phyloP scores from a whole-genome alignment of 2,888 invertebrate genomes.

The Calameuta idolon region DNA sequence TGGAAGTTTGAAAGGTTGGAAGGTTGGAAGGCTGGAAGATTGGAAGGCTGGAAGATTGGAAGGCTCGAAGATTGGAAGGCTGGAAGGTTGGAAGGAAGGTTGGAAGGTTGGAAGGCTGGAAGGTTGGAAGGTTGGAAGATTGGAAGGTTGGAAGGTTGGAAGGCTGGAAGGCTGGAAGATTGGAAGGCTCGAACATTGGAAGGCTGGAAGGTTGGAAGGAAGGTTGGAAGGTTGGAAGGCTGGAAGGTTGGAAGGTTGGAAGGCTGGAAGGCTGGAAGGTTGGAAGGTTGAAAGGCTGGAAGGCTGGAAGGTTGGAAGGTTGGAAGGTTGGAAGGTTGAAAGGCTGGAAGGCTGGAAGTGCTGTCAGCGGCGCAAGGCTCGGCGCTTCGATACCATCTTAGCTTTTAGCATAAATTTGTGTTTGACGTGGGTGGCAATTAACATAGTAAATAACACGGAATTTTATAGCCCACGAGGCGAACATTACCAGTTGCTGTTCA shows the following conservation, averaged over 20 bases:
- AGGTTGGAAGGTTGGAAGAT: background rate
- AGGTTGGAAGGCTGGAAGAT: background rate
- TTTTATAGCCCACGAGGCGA: constrained; percentile 13
- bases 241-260: background rate
- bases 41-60: background rate
- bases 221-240: background rate
- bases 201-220: background rate
- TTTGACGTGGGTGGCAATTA: constrained; percentile 60
- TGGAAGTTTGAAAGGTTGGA: background rate
- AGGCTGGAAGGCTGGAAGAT: background rate
- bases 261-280: background rate
- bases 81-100: background rate
- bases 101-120: no score
- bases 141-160: background rate
- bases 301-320: background rate
- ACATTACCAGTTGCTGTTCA: constrained; percentile 2
- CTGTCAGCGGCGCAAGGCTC: constrained; percentile 43
- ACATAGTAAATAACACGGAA: constrained; percentile 56
- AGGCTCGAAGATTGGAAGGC: background rate
- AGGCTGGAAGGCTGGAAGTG: constrained; percentile 10
- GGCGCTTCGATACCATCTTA: constrained; percentile 51
- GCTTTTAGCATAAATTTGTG: constrained; percentile 62
- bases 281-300: background rate
- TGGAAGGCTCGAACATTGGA: no score
- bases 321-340: background rate